phyloP scores from a whole-genome alignment of 2,797 vertebrate species.

The Craterocephalus amniculus region DNA sequence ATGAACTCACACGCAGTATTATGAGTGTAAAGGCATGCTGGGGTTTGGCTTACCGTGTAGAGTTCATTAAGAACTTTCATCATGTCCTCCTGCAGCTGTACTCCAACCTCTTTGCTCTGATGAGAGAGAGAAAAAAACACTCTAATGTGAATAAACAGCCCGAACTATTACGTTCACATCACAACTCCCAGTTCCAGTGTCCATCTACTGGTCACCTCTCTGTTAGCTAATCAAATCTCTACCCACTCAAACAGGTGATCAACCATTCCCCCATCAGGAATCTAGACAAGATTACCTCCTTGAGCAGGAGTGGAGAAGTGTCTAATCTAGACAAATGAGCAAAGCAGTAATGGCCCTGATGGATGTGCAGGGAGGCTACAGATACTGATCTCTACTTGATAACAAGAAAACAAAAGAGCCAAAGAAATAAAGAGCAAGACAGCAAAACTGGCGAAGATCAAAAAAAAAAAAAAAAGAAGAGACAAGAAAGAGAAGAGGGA shows the following conservation, averaged over 20 bases:
- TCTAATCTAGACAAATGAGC: slow-evolving; percentile 46
- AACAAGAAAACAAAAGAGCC: slow-evolving; percentile 4
- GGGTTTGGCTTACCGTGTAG: slow-evolving; percentile 88
- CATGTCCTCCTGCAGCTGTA: slow-evolving; percentile 97
- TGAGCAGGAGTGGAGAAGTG: slow-evolving; percentile 22
- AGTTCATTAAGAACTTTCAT: slow-evolving; percentile 98
- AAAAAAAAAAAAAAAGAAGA: slow-evolving; percentile 15
- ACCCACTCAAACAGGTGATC: slow-evolving; percentile 19
- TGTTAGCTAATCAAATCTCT: slow-evolving; percentile 11
- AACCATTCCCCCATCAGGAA: slow-evolving; percentile 34
- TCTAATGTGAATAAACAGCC: slow-evolving; percentile 12
- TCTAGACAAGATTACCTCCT: slow-evolving; percentile 39
- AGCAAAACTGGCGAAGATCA: not conserved
- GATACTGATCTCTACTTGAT: slow-evolving; percentile 36
- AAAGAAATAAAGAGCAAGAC: not conserved
- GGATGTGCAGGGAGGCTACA: slow-evolving; percentile 36
- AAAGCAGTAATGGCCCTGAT: slow-evolving; percentile 38
- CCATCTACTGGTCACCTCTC: slow-evolving; percentile 10
- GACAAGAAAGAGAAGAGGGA: slow-evolving; percentile 18
- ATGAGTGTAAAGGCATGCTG: not conserved
- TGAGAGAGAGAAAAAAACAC: slow-evolving; percentile 43
- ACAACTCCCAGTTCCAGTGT: slow-evolving; percentile 6
- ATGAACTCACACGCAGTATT: slow-evolving; percentile 4
- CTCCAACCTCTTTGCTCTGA: slow-evolving; percentile 97
- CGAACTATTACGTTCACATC: slow-evolving; percentile 4